A percentile compares a stretch with the other conserved stretches of the same genome.
Evolutionary conservation across 2,888 invertebrate genomes (phyloP).

Genomic region (Dicycla oo): DNA sequence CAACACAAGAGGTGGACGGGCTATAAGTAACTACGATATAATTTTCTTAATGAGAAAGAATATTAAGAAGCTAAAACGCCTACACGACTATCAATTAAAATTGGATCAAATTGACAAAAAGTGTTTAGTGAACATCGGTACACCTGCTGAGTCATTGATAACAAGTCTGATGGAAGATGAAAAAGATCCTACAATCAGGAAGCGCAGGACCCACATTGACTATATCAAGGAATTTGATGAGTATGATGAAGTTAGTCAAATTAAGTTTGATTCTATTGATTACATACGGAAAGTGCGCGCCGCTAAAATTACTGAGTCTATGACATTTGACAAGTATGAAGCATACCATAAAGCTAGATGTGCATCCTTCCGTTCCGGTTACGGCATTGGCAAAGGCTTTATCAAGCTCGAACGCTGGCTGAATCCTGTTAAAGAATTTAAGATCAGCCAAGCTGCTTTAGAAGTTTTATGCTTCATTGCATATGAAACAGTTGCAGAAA

Average conservation of each 20-base stretch:
- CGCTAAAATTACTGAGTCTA: conserved; percentile 88
- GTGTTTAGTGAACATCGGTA: conserved; percentile 68
- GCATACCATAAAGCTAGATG: conserved; percentile 95
- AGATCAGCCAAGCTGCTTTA: conserved; percentile 91
- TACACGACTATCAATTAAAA: conserved; percentile 93
- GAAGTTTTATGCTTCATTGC: conserved; percentile 96
- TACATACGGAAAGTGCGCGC: conserved; percentile 91
- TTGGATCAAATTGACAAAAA: conserved; percentile 87
- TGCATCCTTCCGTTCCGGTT: conserved; percentile 92
- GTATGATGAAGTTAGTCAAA: conserved; percentile 88
- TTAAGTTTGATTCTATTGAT: conserved; percentile 90
- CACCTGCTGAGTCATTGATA: conserved; percentile 73
- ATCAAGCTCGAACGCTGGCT: conserved; percentile 92
- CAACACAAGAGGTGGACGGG: conserved; percentile 91
- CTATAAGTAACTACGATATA: conserved; percentile 91
- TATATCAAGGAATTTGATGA: conserved; percentile 90
- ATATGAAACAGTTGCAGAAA: conserved; percentile 97
- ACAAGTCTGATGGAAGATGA: conserved; percentile 87
- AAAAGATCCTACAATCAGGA: conserved; percentile 86
- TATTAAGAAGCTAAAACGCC: conserved; percentile 93
- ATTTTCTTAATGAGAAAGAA: conserved; percentile 96
- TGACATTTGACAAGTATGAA: conserved; percentile 92
- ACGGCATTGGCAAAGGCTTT: conserved; percentile 87
- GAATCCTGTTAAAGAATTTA: conserved; percentile 91
- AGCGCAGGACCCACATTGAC: conserved; percentile 85